Percentiles rank a stretch among this genome's conserved stretches.
Conservation (phyloP, 2,797 vertebrate species). For the Diglossa cyanea region DNA sequence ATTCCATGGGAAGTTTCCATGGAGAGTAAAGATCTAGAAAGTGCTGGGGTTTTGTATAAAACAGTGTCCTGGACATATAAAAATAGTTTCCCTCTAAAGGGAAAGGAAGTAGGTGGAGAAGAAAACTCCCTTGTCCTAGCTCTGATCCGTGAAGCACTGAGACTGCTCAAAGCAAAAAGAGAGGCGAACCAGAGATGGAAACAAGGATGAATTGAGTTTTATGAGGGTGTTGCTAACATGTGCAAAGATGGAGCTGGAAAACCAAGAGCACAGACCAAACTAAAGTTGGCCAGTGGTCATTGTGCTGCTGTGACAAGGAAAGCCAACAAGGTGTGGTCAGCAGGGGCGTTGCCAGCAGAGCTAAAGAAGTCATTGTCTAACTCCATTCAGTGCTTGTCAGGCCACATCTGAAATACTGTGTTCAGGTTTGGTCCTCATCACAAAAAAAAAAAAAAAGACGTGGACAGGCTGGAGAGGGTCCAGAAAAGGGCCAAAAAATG, state of each 20-base stretch:
- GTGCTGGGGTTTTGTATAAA: neutral
- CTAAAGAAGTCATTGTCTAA: neutral
- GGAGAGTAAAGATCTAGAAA: neutral
- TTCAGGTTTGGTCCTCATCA: neutral
- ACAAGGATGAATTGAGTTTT: neutral
- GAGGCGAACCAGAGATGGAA: neutral
- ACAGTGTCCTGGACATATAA: neutral
- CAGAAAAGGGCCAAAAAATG: neutral
- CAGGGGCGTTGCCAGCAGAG: neutral
- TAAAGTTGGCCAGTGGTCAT: neutral
- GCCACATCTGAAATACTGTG: neutral
- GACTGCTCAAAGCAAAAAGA: neutral
- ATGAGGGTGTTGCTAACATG: rapidly evolving
- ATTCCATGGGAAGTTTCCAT: neutral
- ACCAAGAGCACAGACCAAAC: neutral
- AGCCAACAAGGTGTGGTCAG: rapidly evolving
- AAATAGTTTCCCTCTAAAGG: neutral
- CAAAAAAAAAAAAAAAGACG: neutral
- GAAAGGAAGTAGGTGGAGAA: neutral
- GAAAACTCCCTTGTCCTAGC: neutral
- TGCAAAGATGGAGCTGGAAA: neutral
- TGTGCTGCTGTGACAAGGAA: neutral
- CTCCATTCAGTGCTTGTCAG: neutral
- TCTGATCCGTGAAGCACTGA: rapidly evolving
- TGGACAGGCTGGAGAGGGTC: neutral